Base-by-base conservation (phyloP, 2,888 invertebrate species). In the Epinotia demarniana region DNA sequence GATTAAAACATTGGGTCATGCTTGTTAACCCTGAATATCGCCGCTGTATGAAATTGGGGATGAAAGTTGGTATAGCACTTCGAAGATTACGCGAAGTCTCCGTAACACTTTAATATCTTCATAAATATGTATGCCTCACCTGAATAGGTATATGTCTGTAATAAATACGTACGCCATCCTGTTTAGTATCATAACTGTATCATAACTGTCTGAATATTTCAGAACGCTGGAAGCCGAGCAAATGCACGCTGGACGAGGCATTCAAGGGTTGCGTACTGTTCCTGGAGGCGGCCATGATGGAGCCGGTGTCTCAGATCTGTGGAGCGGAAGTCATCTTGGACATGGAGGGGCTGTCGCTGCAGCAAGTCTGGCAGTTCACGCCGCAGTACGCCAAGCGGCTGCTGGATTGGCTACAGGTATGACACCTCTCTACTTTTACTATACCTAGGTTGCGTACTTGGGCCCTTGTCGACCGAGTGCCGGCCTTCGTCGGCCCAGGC, bases 281-380 rank as follows among this genome's bases (percentile, higher is more conserved):
- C 85, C 90, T 98, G 78, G 97, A 98, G 85, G 97, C 97, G 0
- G 97, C 98, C 69, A 96, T 97, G 95, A 86, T 97, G 81, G 98
- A 98, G 84, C 97, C 97, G 0, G 95, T 95, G 86, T 95, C 96
- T 0, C 96, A 96, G 90, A 96, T 97, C 61, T 95, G 96, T 80
- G 97, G 97, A 0, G 97, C 96, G 0, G 95, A 97, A 12, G 97
- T 98, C 57, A 96, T 98, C 79, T 97, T 98, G 85, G 98, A 98
- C 86, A 97, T 98, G 97, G 97, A 97, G 78, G 98, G 98, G 0
- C 94, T 98, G 0, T 96, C 96, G 60, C 91, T 98, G 85, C 96
- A 96, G 84, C 98, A 98, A 87, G 97, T 97, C 2, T 96, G 97
- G 95, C 97, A 98, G 89, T 98, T 98, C 89, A 97, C 97, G 8